Conservation (phyloP, 2,113 vertebrate species). For the Notarius quadriscutis region DNA sequence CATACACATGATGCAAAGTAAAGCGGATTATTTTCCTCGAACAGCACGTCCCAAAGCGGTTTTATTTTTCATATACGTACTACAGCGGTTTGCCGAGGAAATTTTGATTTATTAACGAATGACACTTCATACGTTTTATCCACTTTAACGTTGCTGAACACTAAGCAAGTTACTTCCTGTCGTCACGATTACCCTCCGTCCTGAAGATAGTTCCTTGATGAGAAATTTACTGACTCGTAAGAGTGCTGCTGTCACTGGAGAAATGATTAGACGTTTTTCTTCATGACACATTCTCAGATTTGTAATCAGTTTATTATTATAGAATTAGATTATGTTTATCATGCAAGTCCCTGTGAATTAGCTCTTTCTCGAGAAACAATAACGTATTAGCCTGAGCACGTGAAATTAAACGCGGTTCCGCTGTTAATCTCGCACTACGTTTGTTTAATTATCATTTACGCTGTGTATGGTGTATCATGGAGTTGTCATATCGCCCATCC, state of each 20-base stretch:
- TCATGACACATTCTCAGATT: background rate
- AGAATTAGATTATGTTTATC: background rate
- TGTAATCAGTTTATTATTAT: background rate
- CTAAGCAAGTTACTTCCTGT: background rate
- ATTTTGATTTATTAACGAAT: background rate
- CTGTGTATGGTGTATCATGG: background rate
- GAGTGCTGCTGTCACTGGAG: background rate
- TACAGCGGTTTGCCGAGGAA: background rate
- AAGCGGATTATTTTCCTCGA: background rate
- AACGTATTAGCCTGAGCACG: background rate
- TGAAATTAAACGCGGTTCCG: background rate
- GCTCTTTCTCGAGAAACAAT: background rate
- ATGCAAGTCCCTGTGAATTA: background rate
- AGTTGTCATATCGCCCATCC: background rate
- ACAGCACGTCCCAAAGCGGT: background rate
- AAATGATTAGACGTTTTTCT: background rate
- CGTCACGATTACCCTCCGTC: background rate
- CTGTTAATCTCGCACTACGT: too few species aligned
- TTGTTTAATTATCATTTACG: too few species aligned
- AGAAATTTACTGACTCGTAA: background rate
- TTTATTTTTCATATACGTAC: too few species aligned
- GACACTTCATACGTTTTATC: background rate
- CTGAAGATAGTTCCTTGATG: background rate
- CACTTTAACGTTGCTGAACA: background rate
- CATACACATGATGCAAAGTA: background rate